These are phyloP conservation scores for Nycticorax nycticorax DNA, from an alignment of 2,113 vertebrate genomes.

Conservation along the genomic window DNA sequence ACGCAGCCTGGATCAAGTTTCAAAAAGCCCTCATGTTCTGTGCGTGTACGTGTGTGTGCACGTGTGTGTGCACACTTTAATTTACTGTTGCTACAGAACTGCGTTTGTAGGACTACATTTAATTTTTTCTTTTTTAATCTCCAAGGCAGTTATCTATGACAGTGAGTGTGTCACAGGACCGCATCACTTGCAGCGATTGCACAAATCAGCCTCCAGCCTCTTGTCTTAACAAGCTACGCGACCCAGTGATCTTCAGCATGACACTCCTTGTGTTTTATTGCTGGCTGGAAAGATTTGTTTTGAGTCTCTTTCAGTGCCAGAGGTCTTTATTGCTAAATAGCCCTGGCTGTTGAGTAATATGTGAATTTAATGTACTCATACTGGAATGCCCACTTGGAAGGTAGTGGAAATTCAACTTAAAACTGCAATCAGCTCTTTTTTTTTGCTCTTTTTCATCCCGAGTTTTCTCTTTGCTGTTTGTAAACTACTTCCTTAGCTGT, in stretches of 20 bases:
- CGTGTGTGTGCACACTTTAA: neutral
- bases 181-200: neutral
- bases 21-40: neutral
- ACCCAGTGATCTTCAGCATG: neutral
- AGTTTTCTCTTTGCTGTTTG: slow-evolving; percentile 1
- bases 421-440: neutral
- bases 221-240: neutral
- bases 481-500: neutral
- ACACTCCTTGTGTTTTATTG: slow-evolving; percentile 12
- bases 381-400: neutral
- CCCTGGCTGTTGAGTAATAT: slow-evolving; percentile 12
- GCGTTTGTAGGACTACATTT: neutral
- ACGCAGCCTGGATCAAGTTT: neutral
- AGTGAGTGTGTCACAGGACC: neutral
- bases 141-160: neutral
- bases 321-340: slow-evolving; percentile 55
- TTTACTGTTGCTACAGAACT: neutral
- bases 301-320: slow-evolving; percentile 12
- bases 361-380: neutral
- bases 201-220: slow-evolving; percentile 28
- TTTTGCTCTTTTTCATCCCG: neutral
- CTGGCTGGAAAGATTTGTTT: slow-evolving; percentile 1
- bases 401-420: neutral
- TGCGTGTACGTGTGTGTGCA: neutral
- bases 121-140: neutral